Evolutionary conservation across 2,888 invertebrate genomes (phyloP), one percentile per base, ranked within the genome.

Genomic region (Mythimna lalbum): DNA sequence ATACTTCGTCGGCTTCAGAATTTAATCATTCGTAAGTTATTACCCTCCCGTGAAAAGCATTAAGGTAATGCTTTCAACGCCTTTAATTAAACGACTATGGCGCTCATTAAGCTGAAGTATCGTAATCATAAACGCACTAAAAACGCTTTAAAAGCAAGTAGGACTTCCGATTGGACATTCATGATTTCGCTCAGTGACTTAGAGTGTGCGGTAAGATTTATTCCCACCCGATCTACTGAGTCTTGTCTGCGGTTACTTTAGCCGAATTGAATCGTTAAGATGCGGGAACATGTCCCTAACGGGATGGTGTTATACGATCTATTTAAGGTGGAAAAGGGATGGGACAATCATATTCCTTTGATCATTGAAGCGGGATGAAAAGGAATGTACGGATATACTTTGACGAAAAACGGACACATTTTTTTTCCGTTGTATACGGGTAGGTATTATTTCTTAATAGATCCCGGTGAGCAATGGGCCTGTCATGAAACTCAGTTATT

Each of bases 241-340:
- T 82, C 86, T 73, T 86, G 86, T 85, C 77, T 89, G 90, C 80
- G 90, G 90, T 90, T 86, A 86, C 84, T 88, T 83, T 82, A 79
- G 82, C 87, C 81, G 88, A 89, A 91, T 89, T 86, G 87, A 92
- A 89, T 89, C 87, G 87, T 88, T 88, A 91, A 91, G 90, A 91
- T 86, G 87, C 87, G 83, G 82, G 78, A 83, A 88, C 86, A 80
- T 83, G 72, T 73, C 69, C 76, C 78, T 64, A 85, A 86, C 80
- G 86, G 84, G 84, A 84, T 85, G 82, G 86, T 84, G 69, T 78
- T 80, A 77, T 77, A 80, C 69, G 77, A 76, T 73, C 69, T 71
- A 68, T 64, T 81, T 84, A 71, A 78, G 27, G 82, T 81, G 64
- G 64, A 79, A 86, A 73, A 78, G 75, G 80, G 86, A 89, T 69